Evolutionary conservation across 2,888 invertebrate genomes (phyloP).

Genomic region (Lasioglossum pauxillum): DNA sequence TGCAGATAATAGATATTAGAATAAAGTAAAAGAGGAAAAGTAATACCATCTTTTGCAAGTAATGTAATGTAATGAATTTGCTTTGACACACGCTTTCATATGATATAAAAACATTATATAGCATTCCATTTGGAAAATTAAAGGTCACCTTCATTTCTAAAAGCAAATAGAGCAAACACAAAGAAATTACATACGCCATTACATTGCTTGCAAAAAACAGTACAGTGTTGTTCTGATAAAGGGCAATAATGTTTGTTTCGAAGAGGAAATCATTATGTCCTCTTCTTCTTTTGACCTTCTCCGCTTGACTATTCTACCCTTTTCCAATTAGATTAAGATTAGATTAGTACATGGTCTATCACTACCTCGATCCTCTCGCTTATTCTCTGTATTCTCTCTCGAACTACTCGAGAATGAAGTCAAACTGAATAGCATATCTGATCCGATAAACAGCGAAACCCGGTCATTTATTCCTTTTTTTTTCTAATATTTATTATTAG

Average conservation of each 20-base stretch:
- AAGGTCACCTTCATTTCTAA: neutral
- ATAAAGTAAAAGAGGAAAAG: neutral
- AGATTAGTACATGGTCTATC: neutral
- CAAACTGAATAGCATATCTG: neutral
- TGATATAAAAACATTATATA: too few species aligned
- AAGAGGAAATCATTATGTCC: neutral
- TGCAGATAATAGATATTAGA: neutral
- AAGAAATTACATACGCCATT: too few species aligned
- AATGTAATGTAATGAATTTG: neutral
- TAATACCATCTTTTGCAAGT: neutral
- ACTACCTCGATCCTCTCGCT: neutral
- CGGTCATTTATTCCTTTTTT: neutral
- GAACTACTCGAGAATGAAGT: neutral
- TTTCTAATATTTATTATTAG: neutral
- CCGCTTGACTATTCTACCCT: neutral
- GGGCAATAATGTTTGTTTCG: neutral
- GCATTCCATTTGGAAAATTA: too few species aligned
- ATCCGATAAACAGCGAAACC: neutral
- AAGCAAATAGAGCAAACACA: neutral
- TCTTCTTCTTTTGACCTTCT: neutral
- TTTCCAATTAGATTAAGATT: neutral
- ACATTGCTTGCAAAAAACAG: neutral
- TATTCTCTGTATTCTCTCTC: neutral
- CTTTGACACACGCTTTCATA: too few species aligned
- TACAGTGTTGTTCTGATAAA: neutral